These are phyloP conservation scores for Chelonus formosanus DNA, from an alignment of 2,888 invertebrate species.

Conservation along the genomic window DNA sequence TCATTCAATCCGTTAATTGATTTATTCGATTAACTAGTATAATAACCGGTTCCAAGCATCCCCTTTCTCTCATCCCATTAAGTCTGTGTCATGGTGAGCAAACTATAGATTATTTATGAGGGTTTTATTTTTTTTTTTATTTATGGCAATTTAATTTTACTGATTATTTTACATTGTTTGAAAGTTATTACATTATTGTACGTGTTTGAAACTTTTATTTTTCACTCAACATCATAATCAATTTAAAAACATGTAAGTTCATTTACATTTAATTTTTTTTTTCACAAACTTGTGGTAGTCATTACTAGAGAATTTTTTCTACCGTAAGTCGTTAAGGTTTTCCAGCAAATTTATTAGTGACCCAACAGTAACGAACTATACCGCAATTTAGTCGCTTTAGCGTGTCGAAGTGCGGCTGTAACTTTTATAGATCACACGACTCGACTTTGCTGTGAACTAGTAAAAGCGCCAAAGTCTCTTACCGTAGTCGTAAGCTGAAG, in stretches of 20 bases:
- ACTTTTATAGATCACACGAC: conserved; percentile 37
- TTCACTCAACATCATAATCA: too few relatives aligned
- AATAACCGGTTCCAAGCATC: conserved; percentile 46
- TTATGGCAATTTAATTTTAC: conserved; percentile 2
- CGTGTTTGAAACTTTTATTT: too few relatives aligned
- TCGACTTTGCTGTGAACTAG: conserved; percentile 23
- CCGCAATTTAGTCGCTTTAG: conserved; percentile 26
- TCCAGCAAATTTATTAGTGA: conserved; percentile 20
- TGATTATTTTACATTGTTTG: background rate
- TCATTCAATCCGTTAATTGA: conserved; percentile 54
- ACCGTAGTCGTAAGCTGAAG: conserved; percentile 25
- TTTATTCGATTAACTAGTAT: conserved; percentile 56
- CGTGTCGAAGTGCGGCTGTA: conserved; percentile 40
- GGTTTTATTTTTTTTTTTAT: conserved; percentile 8
- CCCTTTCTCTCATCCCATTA: conserved; percentile 25
- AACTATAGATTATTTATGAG: conserved; percentile 51
- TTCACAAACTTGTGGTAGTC: too few relatives aligned
- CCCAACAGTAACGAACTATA: conserved; percentile 1
- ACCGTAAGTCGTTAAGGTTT: background rate
- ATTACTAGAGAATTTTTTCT: conserved; percentile 1
- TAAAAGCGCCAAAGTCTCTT: conserved; percentile 26
- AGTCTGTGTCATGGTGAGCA: conserved; percentile 38
- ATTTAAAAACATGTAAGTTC: too few relatives aligned
- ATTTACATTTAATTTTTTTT: too few relatives aligned
- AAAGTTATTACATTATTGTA: too few relatives aligned